Conservation (phyloP, 64 coral and sea anemone species). For the Anthopleura sola region DNA sequence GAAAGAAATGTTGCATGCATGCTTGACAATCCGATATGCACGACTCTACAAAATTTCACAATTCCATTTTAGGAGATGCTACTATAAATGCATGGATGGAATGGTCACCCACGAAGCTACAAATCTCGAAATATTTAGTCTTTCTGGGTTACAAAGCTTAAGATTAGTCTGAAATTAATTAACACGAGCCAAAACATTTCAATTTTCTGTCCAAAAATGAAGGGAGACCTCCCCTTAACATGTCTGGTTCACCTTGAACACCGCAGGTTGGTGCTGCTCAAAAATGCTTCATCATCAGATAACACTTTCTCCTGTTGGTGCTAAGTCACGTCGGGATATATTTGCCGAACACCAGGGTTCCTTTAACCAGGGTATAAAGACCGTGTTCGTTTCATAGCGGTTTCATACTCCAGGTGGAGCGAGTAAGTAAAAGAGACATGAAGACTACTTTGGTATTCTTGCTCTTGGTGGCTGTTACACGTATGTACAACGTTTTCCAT, state of each 20-base stretch:
- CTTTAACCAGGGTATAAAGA: conserved; percentile 18
- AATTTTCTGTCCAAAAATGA: neutral
- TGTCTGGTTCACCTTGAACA: neutral
- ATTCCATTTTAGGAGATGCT: neutral
- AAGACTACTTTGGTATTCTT: conserved; percentile 44
- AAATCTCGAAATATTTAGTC: neutral
- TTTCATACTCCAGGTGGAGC: neutral
- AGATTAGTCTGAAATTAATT: neutral
- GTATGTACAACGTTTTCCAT: conserved; percentile 7
- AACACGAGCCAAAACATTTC: neutral
- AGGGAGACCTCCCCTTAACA: neutral
- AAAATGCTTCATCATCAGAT: neutral
- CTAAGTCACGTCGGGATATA: neutral
- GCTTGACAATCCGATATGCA: neutral
- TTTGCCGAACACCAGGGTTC: neutral
- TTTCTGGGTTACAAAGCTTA: neutral
- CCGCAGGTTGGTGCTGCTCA: neutral
- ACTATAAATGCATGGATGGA: neutral
- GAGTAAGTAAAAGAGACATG: neutral
- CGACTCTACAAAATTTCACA: neutral
- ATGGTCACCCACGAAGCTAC: neutral
- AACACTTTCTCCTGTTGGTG: neutral
- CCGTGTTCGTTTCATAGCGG: neutral
- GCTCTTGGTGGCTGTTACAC: conserved; percentile 1
- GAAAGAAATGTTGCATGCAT: too few species aligned